Conservation (phyloP, 2,888 invertebrate species). For the Anorthoa munda region DNA sequence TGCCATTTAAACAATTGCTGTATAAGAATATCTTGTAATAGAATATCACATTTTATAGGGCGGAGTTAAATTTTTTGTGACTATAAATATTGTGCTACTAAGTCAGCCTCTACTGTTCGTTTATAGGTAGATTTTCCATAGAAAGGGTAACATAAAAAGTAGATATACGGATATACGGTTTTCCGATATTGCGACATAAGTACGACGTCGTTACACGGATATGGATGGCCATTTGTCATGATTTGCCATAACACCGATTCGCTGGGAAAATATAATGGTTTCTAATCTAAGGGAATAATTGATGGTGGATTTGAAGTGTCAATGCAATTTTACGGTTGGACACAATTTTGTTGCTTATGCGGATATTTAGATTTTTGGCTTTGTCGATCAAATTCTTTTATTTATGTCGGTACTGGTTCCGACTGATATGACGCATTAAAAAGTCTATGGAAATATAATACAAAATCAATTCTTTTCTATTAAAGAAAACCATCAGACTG, state of each 20-base stretch:
- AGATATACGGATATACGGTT: slow-evolving; percentile 54
- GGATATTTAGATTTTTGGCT: slow-evolving; percentile 22
- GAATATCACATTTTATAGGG: no score
- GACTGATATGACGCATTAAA: neutral
- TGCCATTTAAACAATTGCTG: no score
- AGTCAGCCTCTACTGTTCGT: neutral
- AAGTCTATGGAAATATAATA: neutral
- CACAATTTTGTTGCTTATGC: slow-evolving; percentile 24
- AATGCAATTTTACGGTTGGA: slow-evolving; percentile 47
- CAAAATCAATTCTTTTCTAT: neutral
- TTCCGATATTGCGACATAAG: slow-evolving; percentile 63
- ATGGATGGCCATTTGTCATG: slow-evolving; percentile 66
- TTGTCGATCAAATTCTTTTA: slow-evolving; percentile 32
- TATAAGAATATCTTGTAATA: no score
- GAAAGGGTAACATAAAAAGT: slow-evolving; percentile 55
- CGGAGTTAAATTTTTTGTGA: neutral
- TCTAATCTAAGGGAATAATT: slow-evolving; percentile 62
- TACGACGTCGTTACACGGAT: slow-evolving; percentile 59
- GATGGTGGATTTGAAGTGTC: slow-evolving; percentile 55
- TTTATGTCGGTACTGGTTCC: slow-evolving; percentile 18
- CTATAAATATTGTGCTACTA: slow-evolving; percentile 1
- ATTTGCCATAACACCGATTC: slow-evolving; percentile 64
- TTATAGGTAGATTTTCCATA: slow-evolving; percentile 18
- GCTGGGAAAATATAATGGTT: slow-evolving; percentile 62
- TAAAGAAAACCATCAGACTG: neutral